Base-by-base conservation (phyloP, 2,888 invertebrate genomes). In the Griposia aprilina region DNA sequence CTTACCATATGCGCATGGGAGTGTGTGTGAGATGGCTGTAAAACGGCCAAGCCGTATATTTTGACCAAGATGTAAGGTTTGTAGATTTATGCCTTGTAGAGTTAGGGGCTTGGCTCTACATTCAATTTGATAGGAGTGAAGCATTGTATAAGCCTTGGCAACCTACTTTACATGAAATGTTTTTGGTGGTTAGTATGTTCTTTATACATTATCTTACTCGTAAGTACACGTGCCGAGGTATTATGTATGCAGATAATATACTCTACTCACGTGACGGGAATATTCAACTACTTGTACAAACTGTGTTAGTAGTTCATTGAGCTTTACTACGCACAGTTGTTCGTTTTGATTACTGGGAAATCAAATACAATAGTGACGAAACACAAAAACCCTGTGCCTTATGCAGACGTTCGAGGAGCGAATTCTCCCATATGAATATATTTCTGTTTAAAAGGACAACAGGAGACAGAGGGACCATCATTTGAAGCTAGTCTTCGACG, bases 391-490 rank as follows among this genome's bases (percentile, higher is more conserved):
- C 80, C 80, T 1, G 17, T 26, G 50, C 30, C 13, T 17, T 15
- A 70, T 3, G 23, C 36, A 65, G 50, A 59, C 13, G 23, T 23
- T 66, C 7, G 13, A 36, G 23, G 65, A 30, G 6, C n/a, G 13
- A 45, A 10, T 41, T 66, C 67, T 60, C 30, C 59, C 65, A 36
- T 48, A 6, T 8, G 5, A 55, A 36, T 36, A 66, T 36, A 20
- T 55, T 80, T 41, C 30, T 15, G 7, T 79, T 55, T 74, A 80
- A 48, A 80, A 70, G 23, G 4, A 6, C 26, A 11, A 15, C 7
- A 36, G 59, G 78, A 48, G 17, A 41, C 7, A 23, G 15, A 36
- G 23, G 30, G 26, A 50, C 20, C 36, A 78, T 78, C 48, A 71
- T 60, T 65, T 10, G 11, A 59, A 59, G 23, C 10, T 20, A 52